These are phyloP conservation scores for Acanthococcus lagerstroemiae DNA, from an alignment of 2,888 invertebrate species.

Conservation along the genomic window DNA sequence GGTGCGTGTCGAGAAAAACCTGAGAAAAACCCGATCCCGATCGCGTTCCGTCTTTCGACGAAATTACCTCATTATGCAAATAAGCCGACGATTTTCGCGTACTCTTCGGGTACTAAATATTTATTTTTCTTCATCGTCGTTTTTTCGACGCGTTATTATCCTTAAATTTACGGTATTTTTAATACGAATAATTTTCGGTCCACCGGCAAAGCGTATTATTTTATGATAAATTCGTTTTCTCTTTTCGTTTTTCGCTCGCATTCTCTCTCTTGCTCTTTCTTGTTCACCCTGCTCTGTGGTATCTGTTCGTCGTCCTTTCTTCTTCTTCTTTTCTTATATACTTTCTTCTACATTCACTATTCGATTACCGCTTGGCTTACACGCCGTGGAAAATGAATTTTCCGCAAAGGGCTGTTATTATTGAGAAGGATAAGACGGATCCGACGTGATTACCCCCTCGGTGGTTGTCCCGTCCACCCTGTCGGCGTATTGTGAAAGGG, in stretches of 20 bases:
- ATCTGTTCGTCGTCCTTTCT: too few relatives aligned
- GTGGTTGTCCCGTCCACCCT: too few relatives aligned
- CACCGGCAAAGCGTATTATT: neutral
- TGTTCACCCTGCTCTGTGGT: too few relatives aligned
- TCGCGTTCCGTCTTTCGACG: neutral
- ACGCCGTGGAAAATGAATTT: too few relatives aligned
- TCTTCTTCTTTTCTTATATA: too few relatives aligned
- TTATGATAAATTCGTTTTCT: neutral
- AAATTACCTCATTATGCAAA: slow-evolving; percentile 23
- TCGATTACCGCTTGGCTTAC: too few relatives aligned
- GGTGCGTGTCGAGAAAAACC: neutral
- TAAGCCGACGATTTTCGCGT: slow-evolving; percentile 24
- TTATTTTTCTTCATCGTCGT: neutral
- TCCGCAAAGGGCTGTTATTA: too few relatives aligned
- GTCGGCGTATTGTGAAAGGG: too few relatives aligned
- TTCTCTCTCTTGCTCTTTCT: too few relatives aligned
- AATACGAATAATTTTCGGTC: neutral
- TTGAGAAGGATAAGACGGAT: too few relatives aligned
- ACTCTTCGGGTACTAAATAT: neutral
- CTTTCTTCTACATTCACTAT: too few relatives aligned
- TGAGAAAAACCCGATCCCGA: neutral
- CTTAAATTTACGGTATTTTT: neutral
- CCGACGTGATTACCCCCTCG: too few relatives aligned
- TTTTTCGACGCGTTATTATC: neutral
- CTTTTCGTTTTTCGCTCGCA: neutral